These are phyloP conservation scores for Rousettus leschenaultii DNA, from an alignment of 2,113 vertebrate genomes.

Conservation along the genomic window DNA sequence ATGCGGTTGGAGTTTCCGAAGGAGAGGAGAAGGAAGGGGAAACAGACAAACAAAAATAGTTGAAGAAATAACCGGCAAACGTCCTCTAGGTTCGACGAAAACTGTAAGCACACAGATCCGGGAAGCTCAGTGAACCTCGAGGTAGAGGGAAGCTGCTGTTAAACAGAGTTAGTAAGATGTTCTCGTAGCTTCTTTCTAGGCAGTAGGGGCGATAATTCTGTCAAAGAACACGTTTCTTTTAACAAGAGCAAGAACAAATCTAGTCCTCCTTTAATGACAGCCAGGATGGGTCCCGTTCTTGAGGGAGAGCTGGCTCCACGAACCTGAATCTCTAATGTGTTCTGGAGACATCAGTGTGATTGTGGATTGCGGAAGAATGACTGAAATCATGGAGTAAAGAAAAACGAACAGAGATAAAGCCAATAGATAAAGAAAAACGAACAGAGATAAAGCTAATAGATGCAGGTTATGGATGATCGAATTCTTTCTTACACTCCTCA, in stretches of 20 bases:
- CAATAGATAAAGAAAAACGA: no score
- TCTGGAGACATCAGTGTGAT: background rate
- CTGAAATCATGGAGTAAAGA: background rate
- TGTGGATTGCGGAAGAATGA: background rate
- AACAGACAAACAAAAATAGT: background rate
- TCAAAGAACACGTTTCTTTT: background rate
- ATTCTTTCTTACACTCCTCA: no score
- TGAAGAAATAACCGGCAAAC: no score
- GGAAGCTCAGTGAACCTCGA: background rate
- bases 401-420: background rate
- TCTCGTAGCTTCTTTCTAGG: background rate
- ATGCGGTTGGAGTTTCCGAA: background rate
- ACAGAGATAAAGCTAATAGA: no score
- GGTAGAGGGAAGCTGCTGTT: background rate
- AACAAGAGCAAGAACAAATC: background rate
- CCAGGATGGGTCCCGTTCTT: background rate
- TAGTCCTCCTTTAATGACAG: background rate
- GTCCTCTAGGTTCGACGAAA: background rate
- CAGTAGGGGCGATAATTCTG: background rate
- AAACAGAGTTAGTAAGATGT: background rate
- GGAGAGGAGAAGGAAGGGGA: background rate
- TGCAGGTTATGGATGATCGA: background rate
- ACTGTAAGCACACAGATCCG: background rate
- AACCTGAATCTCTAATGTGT: background rate
- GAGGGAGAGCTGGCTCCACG: no score